Evolutionary conservation across 1,140 invertebrate genomes (phyloP).

Genomic region (Centruroides sculpturatus): DNA sequence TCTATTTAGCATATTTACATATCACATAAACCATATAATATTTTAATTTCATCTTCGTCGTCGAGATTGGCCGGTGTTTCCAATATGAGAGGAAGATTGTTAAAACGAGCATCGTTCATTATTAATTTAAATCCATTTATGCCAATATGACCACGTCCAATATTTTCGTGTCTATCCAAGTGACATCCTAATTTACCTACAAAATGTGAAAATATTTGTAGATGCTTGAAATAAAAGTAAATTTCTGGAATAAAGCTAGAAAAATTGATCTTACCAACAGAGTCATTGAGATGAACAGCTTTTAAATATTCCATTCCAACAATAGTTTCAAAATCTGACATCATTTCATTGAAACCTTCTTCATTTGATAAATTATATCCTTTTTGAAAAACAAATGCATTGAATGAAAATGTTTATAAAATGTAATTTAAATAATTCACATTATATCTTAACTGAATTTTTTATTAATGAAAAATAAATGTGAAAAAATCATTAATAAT

Average conservation of each 20-base stretch:
- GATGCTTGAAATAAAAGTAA: too few relatives aligned
- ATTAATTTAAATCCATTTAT: constrained; percentile 28
- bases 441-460: too few relatives aligned
- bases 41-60: constrained; percentile 19
- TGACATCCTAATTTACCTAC: constrained; percentile 31
- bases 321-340: constrained; percentile 33
- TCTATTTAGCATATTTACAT: not conserved
- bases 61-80: constrained; percentile 31
- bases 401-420: not conserved
- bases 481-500: too few relatives aligned
- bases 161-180: constrained; percentile 37
- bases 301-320: constrained; percentile 37
- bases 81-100: constrained; percentile 35
- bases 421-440: too few relatives aligned
- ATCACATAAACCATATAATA: constrained; percentile 8
- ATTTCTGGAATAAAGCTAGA: too few relatives aligned
- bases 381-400: constrained; percentile 12
- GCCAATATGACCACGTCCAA: constrained; percentile 36
- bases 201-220: not conserved
- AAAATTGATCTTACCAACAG: constrained; percentile 28
- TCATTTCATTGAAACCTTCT: constrained; percentile 29
- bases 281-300: constrained; percentile 40
- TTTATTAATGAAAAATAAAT: too few relatives aligned
- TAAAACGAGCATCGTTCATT: constrained; percentile 33
- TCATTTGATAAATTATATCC: constrained; percentile 34